phyloP scores from a whole-genome alignment of 2,113 vertebrate species.

The Datnioides undecimradiatus region DNA sequence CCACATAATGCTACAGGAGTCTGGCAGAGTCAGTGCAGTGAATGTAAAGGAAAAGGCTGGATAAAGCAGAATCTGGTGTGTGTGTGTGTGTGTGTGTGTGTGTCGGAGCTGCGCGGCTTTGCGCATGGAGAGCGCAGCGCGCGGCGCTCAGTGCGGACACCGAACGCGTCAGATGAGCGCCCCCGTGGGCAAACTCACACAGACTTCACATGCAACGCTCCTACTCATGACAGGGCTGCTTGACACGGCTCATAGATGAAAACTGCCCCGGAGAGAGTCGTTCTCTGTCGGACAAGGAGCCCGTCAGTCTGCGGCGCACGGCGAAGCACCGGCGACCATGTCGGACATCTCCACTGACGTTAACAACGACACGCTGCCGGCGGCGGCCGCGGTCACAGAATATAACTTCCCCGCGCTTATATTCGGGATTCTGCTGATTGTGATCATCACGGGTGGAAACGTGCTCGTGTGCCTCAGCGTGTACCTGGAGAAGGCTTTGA shows the following conservation, averaged over 20 bases:
- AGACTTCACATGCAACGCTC: background rate
- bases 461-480: slow-evolving; percentile 93
- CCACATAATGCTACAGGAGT: background rate
- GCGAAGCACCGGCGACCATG: slow-evolving; percentile 63
- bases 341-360: slow-evolving; percentile 58
- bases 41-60: background rate
- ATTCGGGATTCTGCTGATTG: slow-evolving; percentile 89
- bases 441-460: slow-evolving; percentile 88
- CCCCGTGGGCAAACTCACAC: background rate
- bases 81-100: no score
- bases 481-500: slow-evolving; percentile 90
- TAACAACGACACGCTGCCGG: slow-evolving; percentile 61
- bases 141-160: background rate
- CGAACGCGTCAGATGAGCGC: background rate
- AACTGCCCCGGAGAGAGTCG: slow-evolving; percentile 9
- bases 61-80: rapidly evolving
- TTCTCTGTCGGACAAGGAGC: slow-evolving; percentile 38
- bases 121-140: slow-evolving; percentile 40
- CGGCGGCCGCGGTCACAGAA: background rate
- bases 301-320: slow-evolving; percentile 32
- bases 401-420: slow-evolving; percentile 86
- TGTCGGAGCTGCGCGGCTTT: background rate
- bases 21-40: rapidly evolving
- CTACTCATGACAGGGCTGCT: background rate
- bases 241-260: slow-evolving; percentile 65